phyloP scores from a whole-genome alignment of 2,797 vertebrate species.

The Sebastolobus altivelis region DNA sequence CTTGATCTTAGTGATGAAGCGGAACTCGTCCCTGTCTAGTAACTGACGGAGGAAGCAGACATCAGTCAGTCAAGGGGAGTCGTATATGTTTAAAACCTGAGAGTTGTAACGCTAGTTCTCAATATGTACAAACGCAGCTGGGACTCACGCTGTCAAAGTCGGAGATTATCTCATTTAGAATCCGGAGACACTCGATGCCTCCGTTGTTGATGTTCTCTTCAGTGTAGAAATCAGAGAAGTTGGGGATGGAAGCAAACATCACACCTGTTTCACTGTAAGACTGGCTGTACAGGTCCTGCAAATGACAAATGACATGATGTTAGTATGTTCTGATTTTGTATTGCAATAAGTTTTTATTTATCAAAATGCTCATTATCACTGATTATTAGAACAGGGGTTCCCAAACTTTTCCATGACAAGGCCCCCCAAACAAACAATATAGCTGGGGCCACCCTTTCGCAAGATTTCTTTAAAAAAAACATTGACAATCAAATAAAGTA shows the following conservation, averaged over 20 bases:
- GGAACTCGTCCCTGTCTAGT: slow-evolving; percentile 92
- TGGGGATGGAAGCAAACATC: slow-evolving; percentile 98
- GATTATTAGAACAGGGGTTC: background rate
- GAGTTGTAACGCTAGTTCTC: background rate
- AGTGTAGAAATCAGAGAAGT: slow-evolving; percentile 98
- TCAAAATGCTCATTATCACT: background rate
- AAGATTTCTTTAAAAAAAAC: no score
- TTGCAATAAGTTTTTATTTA: background rate
- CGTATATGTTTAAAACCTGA: background rate
- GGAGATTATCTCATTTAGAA: slow-evolving; percentile 98
- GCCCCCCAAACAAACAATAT: no score
- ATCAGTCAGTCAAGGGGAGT: background rate
- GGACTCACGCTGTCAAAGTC: slow-evolving; percentile 96
- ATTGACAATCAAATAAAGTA: no score
- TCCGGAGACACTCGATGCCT: slow-evolving; percentile 95
- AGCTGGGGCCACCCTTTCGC: accelerated
- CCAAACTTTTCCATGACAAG: no score
- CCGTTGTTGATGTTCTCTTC: slow-evolving; percentile 98
- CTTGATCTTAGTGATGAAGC: slow-evolving; percentile 97
- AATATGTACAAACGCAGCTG: background rate
- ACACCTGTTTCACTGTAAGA: slow-evolving; percentile 95
- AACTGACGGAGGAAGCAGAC: slow-evolving; percentile 79
- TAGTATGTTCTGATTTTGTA: background rate
- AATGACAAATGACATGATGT: slow-evolving; percentile 16
- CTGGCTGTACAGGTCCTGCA: slow-evolving; percentile 96